Evolutionary conservation across 2,888 invertebrate genomes (phyloP).

Genomic region (Drosophila putrida): DNA sequence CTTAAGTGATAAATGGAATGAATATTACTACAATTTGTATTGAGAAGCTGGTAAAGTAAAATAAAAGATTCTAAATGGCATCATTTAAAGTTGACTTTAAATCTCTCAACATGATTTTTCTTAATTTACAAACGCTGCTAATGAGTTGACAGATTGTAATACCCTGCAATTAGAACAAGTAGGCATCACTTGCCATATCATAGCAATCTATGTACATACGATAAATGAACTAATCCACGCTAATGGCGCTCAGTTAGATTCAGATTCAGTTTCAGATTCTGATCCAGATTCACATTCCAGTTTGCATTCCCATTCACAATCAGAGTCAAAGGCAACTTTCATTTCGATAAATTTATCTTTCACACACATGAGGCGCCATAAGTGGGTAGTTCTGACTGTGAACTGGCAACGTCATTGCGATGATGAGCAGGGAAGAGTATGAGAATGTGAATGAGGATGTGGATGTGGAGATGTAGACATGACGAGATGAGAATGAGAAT

Average conservation of each 20-base stretch:
- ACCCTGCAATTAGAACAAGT: conserved; percentile 11
- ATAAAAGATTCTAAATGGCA: too few species aligned
- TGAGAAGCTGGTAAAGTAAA: too few species aligned
- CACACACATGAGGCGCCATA: conserved; percentile 12
- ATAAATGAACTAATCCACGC: conserved; percentile 45
- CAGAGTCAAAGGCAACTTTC: conserved; percentile 40
- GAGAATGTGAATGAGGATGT: background rate
- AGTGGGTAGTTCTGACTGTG: conserved; percentile 22
- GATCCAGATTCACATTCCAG: background rate
- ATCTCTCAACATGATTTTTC: background rate
- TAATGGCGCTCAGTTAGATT: conserved; percentile 37
- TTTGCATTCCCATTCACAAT: conserved; percentile 3
- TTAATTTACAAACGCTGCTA: background rate
- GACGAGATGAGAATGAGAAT: background rate
- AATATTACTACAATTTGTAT: too few species aligned
- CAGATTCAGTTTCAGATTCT: conserved; percentile 8
- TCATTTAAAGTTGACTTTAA: too few species aligned
- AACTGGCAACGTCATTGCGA: conserved; percentile 51
- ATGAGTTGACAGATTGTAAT: conserved; percentile 16
- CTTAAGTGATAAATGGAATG: too few species aligned
- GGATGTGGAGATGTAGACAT: background rate
- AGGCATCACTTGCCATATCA: conserved; percentile 1
- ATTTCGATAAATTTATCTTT: conserved; percentile 51
- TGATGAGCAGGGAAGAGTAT: conserved; percentile 25
- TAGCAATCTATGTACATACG: conserved; percentile 7